phyloP scores from a whole-genome alignment of 2,888 invertebrate species.

The Rhopalosiphum nymphaeae region DNA sequence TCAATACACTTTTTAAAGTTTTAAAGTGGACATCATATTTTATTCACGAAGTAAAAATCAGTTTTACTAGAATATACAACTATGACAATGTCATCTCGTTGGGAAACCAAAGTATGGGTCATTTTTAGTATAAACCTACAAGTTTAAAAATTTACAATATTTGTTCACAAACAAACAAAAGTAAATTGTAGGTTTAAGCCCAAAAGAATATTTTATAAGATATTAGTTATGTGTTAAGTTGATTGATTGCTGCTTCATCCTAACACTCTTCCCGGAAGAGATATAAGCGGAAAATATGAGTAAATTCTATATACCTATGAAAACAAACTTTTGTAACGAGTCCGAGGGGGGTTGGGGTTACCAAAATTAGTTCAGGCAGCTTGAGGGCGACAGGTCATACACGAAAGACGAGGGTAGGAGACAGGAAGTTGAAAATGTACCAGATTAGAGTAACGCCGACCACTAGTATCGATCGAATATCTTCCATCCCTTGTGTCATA shows the following conservation, averaged over 20 bases:
- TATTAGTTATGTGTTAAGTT: neutral
- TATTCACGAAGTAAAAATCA: constrained; percentile 24
- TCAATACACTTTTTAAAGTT: constrained; percentile 39
- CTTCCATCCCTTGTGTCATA: constrained; percentile 32
- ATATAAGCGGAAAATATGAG: neutral
- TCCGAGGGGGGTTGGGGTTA: neutral
- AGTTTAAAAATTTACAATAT: constrained; percentile 18
- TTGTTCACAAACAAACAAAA: neutral
- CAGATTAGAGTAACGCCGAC: constrained; percentile 49
- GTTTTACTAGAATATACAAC: neutral
- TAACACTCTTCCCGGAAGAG: neutral
- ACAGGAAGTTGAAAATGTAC: constrained; percentile 53
- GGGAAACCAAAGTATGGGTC: constrained; percentile 12
- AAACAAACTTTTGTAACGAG: constrained; percentile 31
- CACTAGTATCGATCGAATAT: constrained; percentile 45
- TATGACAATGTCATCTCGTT: constrained; percentile 10
- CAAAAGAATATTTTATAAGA: constrained; percentile 30
- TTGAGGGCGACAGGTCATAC: constrained; percentile 37
- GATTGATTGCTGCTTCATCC: constrained; percentile 18
- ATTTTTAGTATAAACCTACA: neutral
- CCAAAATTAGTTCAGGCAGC: constrained; percentile 27
- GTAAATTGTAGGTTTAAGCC: neutral
- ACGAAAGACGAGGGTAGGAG: neutral
- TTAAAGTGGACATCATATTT: constrained; percentile 22
- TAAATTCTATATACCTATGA: constrained; percentile 22